phyloP scores from a whole-genome alignment of 1,140 invertebrate species.

The Drosophila equinoxialis region DNA sequence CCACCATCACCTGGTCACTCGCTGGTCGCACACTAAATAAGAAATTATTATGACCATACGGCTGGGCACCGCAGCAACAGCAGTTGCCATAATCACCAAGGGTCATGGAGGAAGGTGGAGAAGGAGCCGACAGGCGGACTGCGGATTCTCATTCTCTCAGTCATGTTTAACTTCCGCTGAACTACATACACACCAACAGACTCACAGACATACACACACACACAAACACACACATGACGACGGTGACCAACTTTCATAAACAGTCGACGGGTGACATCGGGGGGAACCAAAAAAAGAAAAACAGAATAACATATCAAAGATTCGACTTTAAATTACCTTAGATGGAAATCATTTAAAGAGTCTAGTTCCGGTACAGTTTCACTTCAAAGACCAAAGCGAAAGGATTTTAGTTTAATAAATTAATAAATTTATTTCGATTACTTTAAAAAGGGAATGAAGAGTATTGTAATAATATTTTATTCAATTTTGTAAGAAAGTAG shows the following conservation, averaged over 20 bases:
- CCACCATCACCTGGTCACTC: slow-evolving; percentile 49
- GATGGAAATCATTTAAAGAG: background rate
- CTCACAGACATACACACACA: slow-evolving; percentile 1
- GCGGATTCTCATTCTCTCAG: slow-evolving; percentile 2
- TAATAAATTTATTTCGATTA: too few species aligned
- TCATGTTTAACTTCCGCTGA: slow-evolving; percentile 68
- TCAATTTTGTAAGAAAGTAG: too few species aligned
- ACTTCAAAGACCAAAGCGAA: too few species aligned
- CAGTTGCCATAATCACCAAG: slow-evolving; percentile 49
- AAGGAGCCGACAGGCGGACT: background rate
- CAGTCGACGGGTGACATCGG: slow-evolving; percentile 22
- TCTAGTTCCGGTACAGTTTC: too few species aligned
- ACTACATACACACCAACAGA: slow-evolving; percentile 38
- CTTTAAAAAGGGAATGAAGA: too few species aligned
- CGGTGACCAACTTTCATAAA: slow-evolving; percentile 70
- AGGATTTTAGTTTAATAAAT: too few species aligned
- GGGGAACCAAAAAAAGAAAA: slow-evolving; percentile 8
- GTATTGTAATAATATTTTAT: too few species aligned
- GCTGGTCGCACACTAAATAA: slow-evolving; percentile 63
- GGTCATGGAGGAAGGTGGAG: background rate
- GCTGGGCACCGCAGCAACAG: slow-evolving; percentile 46
- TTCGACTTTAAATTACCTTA: background rate
- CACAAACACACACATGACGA: slow-evolving; percentile 7
- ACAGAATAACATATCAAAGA: slow-evolving; percentile 5
- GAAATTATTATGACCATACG: slow-evolving; percentile 76